Percentiles rank a stretch among this genome's conserved stretches.
These are phyloP conservation scores for Eurytoma adleriae DNA, from an alignment of 2,888 invertebrate genomes.

Conservation along the genomic window DNA sequence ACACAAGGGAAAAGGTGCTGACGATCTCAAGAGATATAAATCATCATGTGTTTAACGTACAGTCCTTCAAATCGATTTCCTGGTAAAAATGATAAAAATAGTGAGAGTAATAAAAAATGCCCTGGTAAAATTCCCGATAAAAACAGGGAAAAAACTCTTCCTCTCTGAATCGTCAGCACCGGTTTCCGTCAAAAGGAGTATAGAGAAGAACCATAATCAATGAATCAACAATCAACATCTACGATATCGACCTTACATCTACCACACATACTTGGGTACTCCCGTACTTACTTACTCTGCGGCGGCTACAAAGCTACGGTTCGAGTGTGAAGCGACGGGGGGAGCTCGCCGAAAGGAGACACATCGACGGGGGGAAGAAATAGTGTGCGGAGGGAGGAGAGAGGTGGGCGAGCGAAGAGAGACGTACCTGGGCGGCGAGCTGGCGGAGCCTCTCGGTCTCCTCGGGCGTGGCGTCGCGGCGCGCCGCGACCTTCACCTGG, in stretches of 20 bases:
- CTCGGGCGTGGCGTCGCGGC: conserved; percentile 89
- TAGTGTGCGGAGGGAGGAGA: not conserved
- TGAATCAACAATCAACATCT: conserved; percentile 16
- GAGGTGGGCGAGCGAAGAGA: not conserved
- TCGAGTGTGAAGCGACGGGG: not conserved
- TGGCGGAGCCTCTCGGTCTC: conserved; percentile 91
- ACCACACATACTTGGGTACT: not conserved
- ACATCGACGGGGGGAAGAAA: not conserved
- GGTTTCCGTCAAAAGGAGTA: no score
- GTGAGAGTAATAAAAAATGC: no score
- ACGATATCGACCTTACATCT: conserved; percentile 2
- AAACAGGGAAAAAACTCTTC: no score
- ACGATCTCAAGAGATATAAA: not conserved
- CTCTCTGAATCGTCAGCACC: no score
- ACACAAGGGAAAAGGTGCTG: not conserved
- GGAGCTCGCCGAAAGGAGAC: not conserved
- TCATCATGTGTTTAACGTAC: no score
- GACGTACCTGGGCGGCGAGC: conserved; percentile 86
- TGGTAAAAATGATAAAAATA: no score
- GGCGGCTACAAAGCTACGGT: conserved; percentile 1
- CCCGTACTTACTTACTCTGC: conserved; percentile 9
- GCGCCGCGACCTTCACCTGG: conserved; percentile 94
- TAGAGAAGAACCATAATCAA: not conserved
- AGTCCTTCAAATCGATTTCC: no score
- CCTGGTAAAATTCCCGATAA: no score